Evolutionary conservation across 2,113 vertebrate genomes (phyloP).

Genomic region (Stegastes partitus): DNA sequence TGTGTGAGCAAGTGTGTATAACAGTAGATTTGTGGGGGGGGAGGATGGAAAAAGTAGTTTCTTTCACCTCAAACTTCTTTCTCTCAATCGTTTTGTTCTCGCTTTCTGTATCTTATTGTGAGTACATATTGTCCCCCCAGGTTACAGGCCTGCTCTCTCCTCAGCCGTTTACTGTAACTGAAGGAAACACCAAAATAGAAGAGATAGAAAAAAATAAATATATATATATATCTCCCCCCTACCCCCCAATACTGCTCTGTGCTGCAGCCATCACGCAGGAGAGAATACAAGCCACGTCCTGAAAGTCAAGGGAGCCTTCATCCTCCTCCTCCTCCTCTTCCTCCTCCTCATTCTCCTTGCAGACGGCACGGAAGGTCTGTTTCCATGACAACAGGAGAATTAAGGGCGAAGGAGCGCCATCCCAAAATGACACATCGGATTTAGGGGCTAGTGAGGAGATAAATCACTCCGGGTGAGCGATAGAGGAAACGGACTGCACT

Average conservation of each 20-base stretch:
- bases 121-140: neutral
- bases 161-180: constrained; percentile 26
- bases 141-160: constrained; percentile 13
- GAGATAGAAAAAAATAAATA: neutral
- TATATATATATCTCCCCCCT: too few relatives aligned
- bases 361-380: constrained; percentile 77
- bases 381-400: constrained; percentile 82
- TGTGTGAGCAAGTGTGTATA: neutral
- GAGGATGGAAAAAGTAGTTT: neutral
- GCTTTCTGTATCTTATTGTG: constrained; percentile 1
- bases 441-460: constrained; percentile 63
- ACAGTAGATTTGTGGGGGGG: neutral
- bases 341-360: constrained; percentile 69
- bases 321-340: constrained; percentile 60
- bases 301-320: constrained; percentile 76
- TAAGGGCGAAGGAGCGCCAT: constrained; percentile 71
- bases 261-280: constrained; percentile 56
- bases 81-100: neutral
- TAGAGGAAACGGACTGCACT: constrained; percentile 56
- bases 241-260: constrained; percentile 32
- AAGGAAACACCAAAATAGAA: constrained; percentile 33
- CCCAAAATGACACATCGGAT: constrained; percentile 77
- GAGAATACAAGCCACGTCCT: constrained; percentile 65
- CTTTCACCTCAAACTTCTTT: neutral
- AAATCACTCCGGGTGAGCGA: constrained; percentile 64